phyloP scores from a whole-genome alignment of 2,888 invertebrate genomes.

The Sinopyrophorus schimmeli region DNA sequence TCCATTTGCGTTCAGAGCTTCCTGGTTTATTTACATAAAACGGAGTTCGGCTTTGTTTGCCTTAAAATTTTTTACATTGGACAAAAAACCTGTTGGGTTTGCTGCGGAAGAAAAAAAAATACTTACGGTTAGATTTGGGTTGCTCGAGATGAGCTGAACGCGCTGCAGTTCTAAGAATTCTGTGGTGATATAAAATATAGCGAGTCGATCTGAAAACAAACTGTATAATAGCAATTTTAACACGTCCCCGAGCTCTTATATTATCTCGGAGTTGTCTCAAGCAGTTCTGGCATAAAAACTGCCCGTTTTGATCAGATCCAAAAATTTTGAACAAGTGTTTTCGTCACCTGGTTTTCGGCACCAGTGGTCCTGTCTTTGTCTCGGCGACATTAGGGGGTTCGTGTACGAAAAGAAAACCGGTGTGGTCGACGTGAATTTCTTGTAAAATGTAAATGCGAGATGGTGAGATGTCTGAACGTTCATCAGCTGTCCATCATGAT shows the following conservation, averaged over 20 bases:
- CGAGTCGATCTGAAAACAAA: conserved; percentile 46
- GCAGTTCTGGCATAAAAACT: conserved; percentile 33
- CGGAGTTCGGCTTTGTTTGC: no score
- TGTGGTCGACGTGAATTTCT: conserved; percentile 20
- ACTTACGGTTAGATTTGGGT: no score
- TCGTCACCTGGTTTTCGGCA: background rate
- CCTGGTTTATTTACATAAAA: no score
- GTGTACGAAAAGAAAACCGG: background rate
- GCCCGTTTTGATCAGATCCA: conserved; percentile 38
- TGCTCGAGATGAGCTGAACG: no score
- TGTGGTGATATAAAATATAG: conserved; percentile 35
- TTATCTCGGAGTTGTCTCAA: conserved; percentile 39
- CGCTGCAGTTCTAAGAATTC: background rate
- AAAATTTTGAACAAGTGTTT: conserved; percentile 40
- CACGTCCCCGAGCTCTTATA: conserved; percentile 48
- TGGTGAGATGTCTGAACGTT: conserved; percentile 51
- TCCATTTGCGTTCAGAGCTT: no score
- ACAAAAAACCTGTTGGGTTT: no score
- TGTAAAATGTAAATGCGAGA: conserved; percentile 35
- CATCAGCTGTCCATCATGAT: conserved; percentile 53
- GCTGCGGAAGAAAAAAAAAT: no score
- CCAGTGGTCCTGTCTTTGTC: conserved; percentile 1
- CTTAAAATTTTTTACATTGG: no score
- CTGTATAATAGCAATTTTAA: conserved; percentile 51
- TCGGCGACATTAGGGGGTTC: no score